Evolutionary conservation across 2,797 vertebrate genomes (phyloP), one percentile per base, ranked within the genome.

Genomic region (Neosalanx taihuensis): DNA sequence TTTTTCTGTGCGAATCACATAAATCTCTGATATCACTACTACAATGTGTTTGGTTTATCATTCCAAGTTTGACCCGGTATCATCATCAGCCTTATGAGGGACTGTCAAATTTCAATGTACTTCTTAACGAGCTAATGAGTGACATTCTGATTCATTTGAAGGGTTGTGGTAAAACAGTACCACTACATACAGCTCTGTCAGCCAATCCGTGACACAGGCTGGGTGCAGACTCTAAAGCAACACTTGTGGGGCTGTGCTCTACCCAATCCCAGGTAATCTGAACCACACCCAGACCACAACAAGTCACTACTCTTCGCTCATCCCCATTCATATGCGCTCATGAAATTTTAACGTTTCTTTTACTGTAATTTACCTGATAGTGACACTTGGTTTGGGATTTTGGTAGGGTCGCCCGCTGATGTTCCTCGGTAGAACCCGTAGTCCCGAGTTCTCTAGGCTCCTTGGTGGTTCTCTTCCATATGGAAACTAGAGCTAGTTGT

Each of bases 171-270:
- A 91, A 93, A 94, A 92, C 92, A 93, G 91, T 90, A 92, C 90
- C 92, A 94, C 92, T 92, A 94, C 93, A 90, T 94, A 90, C 92
- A 94, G 86, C 93, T 94, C 89, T 92, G 90, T 90, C 92, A 94
- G 91, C 92, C 93, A 91, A 93, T 94, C 90, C 89, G 92, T 87
- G 93, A 93, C 84, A 92, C 92, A 89, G 92, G 92, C 86, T 94
- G 92, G 93, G 92, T 94, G 90, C 92, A 94, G 91, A 94, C 92
- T 72, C 91, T 94, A 88, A 93, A 93, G 89, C 92, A 94, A 89
- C 93, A 94, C 84, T 92, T 94, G 85, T 93, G 92, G 93, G 92
- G 93, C 89, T 94, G 92, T 90, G 83, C 92, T 56, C 90, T 92
- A 69, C 90, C 92, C 76, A 76, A 93, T 85, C 89, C 91, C 88